Evolutionary conservation across 2,888 invertebrate species (phyloP).

Genomic region (Idaea dimidiata): DNA sequence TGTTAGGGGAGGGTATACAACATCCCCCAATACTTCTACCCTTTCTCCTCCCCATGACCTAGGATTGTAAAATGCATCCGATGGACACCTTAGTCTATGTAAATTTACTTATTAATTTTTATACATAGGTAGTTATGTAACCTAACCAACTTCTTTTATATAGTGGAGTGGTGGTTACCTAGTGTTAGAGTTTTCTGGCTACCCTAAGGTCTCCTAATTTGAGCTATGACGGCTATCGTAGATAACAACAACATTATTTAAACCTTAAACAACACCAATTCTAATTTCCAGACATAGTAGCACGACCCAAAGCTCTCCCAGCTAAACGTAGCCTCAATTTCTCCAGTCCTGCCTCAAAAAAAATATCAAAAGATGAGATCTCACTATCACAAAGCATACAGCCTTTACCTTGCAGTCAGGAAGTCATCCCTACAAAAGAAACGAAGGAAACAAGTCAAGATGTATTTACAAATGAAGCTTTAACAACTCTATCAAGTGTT

Average conservation of each 20-base stretch:
- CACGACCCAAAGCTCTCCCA: conserved; percentile 47
- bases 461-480: conserved; percentile 6
- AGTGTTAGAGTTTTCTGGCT: too few relatives aligned
- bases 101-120: too few relatives aligned
- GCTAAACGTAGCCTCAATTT: conserved; percentile 73
- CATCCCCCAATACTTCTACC: too few relatives aligned
- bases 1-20: too few relatives aligned
- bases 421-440: conserved; percentile 17
- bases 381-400: conserved; percentile 28
- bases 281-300: conserved; percentile 43
- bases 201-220: too few relatives aligned
- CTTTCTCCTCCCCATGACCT: too few relatives aligned
- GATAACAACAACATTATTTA: not conserved
- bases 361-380: conserved; percentile 19
- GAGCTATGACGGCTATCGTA: too few relatives aligned
- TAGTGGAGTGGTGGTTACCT: too few relatives aligned
- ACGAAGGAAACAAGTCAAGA: conserved; percentile 11
- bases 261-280: not conserved
- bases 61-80: too few relatives aligned
- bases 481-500: conserved; percentile 14
- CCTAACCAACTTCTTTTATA: too few relatives aligned
- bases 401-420: conserved; percentile 25
- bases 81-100: too few relatives aligned
- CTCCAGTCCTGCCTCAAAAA: conserved; percentile 35
- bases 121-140: too few relatives aligned